Conservation (phyloP, 2,113 vertebrate species). For the Gambusia holbrooki region DNA sequence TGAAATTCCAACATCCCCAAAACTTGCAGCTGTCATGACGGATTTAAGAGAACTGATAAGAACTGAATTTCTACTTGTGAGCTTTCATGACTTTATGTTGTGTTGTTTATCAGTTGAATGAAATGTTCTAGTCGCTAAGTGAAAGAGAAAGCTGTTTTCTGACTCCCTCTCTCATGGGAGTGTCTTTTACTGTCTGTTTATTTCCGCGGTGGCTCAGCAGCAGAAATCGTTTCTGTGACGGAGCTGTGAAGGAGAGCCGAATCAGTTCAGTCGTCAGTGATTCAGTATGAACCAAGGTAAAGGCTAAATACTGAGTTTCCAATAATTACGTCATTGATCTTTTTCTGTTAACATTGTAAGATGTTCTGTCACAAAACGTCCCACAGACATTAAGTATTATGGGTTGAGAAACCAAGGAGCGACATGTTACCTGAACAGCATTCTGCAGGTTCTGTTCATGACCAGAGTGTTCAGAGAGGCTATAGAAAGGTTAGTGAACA, state of each 20-base stretch:
- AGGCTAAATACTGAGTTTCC: background rate
- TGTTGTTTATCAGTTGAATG: too few species aligned
- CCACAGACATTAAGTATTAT: background rate
- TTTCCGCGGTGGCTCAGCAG: background rate
- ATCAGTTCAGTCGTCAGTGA: background rate
- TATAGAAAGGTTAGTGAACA: constrained; percentile 45
- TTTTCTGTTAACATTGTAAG: background rate
- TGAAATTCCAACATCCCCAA: too few species aligned
- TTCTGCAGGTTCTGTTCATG: constrained; percentile 74
- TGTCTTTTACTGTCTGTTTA: background rate
- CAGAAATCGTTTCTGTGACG: background rate
- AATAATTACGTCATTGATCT: background rate
- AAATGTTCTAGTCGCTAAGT: background rate
- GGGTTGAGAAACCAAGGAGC: constrained; percentile 64
- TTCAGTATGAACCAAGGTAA: background rate
- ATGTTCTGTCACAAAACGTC: background rate
- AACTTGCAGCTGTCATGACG: too few species aligned
- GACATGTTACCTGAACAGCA: constrained; percentile 72
- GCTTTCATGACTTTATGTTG: too few species aligned
- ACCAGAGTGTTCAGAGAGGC: constrained; percentile 65
- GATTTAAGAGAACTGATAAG: too few species aligned
- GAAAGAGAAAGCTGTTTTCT: background rate
- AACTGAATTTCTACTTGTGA: too few species aligned
- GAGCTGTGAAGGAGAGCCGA: background rate
- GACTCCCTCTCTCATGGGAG: background rate